Base-by-base conservation (phyloP, 2,797 vertebrate genomes). In the Adrianichthys oophorus region DNA sequence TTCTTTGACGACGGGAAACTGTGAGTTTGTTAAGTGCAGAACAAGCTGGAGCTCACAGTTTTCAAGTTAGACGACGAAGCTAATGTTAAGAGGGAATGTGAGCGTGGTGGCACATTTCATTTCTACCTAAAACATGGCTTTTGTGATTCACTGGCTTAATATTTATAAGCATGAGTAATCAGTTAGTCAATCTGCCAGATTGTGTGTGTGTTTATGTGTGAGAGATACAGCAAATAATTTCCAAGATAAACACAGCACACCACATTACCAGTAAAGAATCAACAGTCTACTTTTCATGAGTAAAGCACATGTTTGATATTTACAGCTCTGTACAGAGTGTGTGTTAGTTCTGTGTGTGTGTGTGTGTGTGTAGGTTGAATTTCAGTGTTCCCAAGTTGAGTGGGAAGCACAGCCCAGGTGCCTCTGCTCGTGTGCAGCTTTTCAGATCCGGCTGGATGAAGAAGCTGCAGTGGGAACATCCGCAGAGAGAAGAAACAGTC, bases 311-410 rank as follows among this genome's bases (percentile, higher is more conserved):
- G 45, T 76, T 79, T 56, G 66, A 60, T 90, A 90, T 91, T 86
- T 90, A 91, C 89, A 90, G 66, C 26, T 85, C 78, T 88, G 70
- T 91, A 90, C 89, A 90, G 62, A 19, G 43, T 68, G 72, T 65
- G 55, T 74, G 24, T 67, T 50, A 56, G 46, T 48, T 19, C n/a
- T 52, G 48, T 60, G 26, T 50, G 19, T 24, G 42, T 55, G 59
- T 42, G 53, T 45, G 49, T 62, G 52, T 56, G 24, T 23, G 56
- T 32, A 7, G 5, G 26, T 26, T 26, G 32, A 3, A 32, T 32
- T 32, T 32, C 32, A 47, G 24, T 62, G 50, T 76, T n/a, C 14
- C 37, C 48, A 40, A 41, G 49, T 17, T 37, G 58, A 59, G 41
- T 14, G 47, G 32, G 59, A 40, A 10, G 10, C 29, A 32, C 8